Conservation (phyloP, 92 coral and sea anemone species). For the Palythoa caribaeorum region DNA sequence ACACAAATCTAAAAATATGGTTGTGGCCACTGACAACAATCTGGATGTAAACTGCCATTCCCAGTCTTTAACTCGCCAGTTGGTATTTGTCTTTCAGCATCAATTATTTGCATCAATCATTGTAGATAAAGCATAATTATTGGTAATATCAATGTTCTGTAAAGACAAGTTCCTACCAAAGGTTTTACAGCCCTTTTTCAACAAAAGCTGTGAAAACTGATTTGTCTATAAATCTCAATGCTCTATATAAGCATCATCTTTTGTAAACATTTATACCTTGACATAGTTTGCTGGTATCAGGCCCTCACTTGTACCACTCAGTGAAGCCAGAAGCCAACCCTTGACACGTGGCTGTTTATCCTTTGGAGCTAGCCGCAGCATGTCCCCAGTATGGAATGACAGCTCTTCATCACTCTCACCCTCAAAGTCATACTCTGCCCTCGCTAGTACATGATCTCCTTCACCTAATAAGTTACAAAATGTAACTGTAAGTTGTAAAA, state of each 20-base stretch:
- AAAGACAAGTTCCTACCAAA: no score
- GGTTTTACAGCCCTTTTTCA: no score
- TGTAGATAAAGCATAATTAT: no score
- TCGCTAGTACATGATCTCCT: slow-evolving; percentile 93
- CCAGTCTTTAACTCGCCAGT: no score
- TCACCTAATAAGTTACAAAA: slow-evolving; percentile 63
- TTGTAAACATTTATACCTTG: slow-evolving; percentile 64
- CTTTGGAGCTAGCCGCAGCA: slow-evolving; percentile 93
- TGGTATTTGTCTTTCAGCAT: no score
- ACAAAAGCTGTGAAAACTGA: background rate
- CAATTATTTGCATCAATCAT: no score
- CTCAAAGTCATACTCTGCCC: slow-evolving; percentile 93
- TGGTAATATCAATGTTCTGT: no score
- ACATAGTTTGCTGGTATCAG: slow-evolving; percentile 95
- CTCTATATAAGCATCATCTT: background rate
- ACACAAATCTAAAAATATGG: no score
- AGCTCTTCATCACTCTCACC: slow-evolving; percentile 94
- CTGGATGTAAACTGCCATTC: no score
- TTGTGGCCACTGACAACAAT: no score
- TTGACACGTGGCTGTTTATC: slow-evolving; percentile 89
- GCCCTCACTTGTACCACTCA: slow-evolving; percentile 86
- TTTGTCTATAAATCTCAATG: background rate
- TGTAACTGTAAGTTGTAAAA: no score
- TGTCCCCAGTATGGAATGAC: slow-evolving; percentile 81
- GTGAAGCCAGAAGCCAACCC: slow-evolving; percentile 92